These are phyloP conservation scores for Pachliopta kotzebuea DNA, from an alignment of 2,888 invertebrate genomes.

Conservation along the genomic window DNA sequence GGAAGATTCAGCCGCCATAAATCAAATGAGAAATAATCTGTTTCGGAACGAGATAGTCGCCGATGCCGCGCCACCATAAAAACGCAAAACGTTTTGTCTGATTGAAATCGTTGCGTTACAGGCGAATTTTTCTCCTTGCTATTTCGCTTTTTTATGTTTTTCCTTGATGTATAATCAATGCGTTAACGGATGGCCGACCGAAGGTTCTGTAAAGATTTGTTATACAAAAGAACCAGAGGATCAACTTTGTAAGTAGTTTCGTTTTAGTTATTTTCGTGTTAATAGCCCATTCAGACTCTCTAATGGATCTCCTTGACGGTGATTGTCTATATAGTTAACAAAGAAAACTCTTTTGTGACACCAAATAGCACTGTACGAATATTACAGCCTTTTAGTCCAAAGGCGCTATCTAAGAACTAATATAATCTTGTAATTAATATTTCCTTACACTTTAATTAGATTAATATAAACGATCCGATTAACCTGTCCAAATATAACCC, in stretches of 20 bases:
- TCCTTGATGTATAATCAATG: slow-evolving; percentile 80
- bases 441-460: slow-evolving; percentile 45
- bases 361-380: no score
- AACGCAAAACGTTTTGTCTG: slow-evolving; percentile 80
- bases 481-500: slow-evolving; percentile 63
- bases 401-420: not conserved
- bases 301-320: slow-evolving; percentile 39
- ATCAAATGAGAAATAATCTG: slow-evolving; percentile 82
- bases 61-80: slow-evolving; percentile 74
- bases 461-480: slow-evolving; percentile 57
- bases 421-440: slow-evolving; percentile 23
- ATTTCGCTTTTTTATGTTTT: slow-evolving; percentile 75
- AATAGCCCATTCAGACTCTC: slow-evolving; percentile 70
- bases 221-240: slow-evolving; percentile 78
- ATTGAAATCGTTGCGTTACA: slow-evolving; percentile 75
- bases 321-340: no score
- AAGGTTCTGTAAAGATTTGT: slow-evolving; percentile 72
- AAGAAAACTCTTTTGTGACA: no score
- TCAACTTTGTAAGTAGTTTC: slow-evolving; percentile 79
- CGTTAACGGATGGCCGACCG: slow-evolving; percentile 76
- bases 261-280: slow-evolving; percentile 72
- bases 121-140: slow-evolving; percentile 66
- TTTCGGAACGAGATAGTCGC: slow-evolving; percentile 79
- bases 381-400: no score
- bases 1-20: slow-evolving; percentile 79